Conservation (phyloP, 2,113 vertebrate genomes). For the Cervus canadensis region DNA sequence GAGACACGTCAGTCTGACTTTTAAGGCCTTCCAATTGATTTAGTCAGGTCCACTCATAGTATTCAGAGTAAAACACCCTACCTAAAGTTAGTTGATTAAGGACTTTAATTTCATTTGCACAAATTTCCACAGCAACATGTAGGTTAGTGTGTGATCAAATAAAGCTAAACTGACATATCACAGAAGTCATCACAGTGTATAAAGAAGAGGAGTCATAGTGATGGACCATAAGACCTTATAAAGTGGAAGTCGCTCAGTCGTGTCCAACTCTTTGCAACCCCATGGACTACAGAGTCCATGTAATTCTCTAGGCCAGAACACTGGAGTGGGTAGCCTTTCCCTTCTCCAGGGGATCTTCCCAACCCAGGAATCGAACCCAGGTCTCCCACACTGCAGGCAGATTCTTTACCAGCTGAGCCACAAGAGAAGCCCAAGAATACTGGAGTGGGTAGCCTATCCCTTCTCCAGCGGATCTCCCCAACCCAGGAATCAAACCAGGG, state of each 20-base stretch:
- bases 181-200: background rate
- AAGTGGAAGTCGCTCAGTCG: fast-evolving
- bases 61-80: background rate
- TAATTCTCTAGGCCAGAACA: background rate
- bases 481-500: background rate
- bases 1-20: background rate
- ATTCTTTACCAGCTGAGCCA: background rate
- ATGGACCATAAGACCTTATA: background rate
- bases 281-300: background rate
- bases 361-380: background rate
- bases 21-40: background rate
- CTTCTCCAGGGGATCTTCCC: background rate
- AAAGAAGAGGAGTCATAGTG: background rate
- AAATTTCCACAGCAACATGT: background rate
- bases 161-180: background rate
- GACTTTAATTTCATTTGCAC: background rate
- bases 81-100: background rate
- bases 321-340: background rate
- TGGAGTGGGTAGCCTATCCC: background rate
- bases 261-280: background rate
- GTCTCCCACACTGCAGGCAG: background rate
- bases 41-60: background rate
- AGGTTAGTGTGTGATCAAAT: background rate
- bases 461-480: background rate
- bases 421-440: background rate